Conservation (phyloP, 2,888 invertebrate species). For the Dasypolia templi region DNA sequence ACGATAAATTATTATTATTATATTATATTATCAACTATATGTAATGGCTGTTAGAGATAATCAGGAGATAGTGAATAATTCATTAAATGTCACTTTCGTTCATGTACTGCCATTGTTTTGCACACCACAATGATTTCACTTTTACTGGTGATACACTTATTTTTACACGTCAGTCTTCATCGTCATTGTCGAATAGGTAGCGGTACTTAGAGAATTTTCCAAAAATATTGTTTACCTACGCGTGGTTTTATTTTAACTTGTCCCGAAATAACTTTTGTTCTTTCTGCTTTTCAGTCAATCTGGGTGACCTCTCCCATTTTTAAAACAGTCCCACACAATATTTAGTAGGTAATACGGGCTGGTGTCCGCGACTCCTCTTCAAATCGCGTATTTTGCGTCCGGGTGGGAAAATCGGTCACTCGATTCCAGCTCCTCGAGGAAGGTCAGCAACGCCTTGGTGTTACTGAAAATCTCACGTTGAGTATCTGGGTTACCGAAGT, state of each 20-base stretch:
- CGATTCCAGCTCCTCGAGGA: background rate
- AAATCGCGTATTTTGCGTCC: background rate
- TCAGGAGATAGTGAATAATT: constrained; percentile 58
- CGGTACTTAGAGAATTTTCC: background rate
- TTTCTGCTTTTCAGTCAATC: background rate
- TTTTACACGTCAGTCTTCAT: constrained; percentile 5
- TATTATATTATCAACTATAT: no score
- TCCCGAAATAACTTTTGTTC: background rate
- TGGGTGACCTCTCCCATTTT: background rate
- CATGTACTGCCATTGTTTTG: constrained; percentile 42
- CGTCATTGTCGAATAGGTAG: background rate
- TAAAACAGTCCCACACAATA: background rate
- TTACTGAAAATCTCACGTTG: background rate
- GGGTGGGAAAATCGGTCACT: background rate
- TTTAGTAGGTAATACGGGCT: background rate
- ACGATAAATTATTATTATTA: no score
- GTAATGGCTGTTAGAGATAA: constrained; percentile 14
- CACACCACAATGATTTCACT: constrained; percentile 48
- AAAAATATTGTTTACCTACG: background rate
- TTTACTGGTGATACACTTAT: constrained; percentile 47
- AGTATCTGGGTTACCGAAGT: background rate
- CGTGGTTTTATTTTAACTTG: background rate
- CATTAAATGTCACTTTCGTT: constrained; percentile 54
- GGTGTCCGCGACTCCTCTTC: background rate
- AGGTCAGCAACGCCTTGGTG: background rate